Evolutionary conservation across 2,113 vertebrate species (phyloP).

Genomic region (Cairina moschata): DNA sequence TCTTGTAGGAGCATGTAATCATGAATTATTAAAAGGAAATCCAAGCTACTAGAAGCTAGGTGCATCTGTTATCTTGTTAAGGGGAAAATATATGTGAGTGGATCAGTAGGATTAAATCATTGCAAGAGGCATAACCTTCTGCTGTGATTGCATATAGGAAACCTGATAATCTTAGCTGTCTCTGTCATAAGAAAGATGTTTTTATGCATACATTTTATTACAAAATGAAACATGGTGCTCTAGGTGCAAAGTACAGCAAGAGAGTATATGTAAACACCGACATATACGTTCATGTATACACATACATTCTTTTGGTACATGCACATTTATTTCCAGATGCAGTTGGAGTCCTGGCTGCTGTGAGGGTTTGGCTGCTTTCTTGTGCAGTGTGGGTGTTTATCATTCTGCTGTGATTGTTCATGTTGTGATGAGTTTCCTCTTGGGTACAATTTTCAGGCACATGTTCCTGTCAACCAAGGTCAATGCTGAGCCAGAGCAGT

Average conservation of each 20-base stretch:
- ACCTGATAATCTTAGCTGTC: background rate
- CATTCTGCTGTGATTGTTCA: slow-evolving; percentile 67
- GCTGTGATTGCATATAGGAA: background rate
- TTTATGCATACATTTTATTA: background rate
- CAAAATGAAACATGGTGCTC: background rate
- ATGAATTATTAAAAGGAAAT: slow-evolving; percentile 29
- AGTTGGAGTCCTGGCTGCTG: slow-evolving; percentile 44
- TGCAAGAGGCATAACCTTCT: background rate
- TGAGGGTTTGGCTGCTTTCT: slow-evolving; percentile 58
- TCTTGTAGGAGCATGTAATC: slow-evolving; percentile 31
- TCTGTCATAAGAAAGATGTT: background rate
- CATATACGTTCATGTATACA: background rate
- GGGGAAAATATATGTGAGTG: background rate
- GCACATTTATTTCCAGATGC: slow-evolving; percentile 55
- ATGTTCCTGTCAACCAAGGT: slow-evolving; percentile 67
- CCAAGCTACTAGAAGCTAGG: slow-evolving; percentile 10
- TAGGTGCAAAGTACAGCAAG: background rate
- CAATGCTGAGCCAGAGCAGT: slow-evolving; percentile 30
- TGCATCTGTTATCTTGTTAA: background rate
- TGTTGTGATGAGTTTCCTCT: slow-evolving; percentile 60
- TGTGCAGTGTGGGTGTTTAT: slow-evolving; percentile 67
- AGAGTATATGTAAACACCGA: background rate
- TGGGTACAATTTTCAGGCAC: slow-evolving; percentile 69
- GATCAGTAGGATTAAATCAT: background rate
- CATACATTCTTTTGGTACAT: slow-evolving; percentile 21